Evolutionary conservation across 2,888 invertebrate genomes (phyloP), one percentile per base, ranked within the genome.

Genomic region (Poecilobothrus nobilitatus): DNA sequence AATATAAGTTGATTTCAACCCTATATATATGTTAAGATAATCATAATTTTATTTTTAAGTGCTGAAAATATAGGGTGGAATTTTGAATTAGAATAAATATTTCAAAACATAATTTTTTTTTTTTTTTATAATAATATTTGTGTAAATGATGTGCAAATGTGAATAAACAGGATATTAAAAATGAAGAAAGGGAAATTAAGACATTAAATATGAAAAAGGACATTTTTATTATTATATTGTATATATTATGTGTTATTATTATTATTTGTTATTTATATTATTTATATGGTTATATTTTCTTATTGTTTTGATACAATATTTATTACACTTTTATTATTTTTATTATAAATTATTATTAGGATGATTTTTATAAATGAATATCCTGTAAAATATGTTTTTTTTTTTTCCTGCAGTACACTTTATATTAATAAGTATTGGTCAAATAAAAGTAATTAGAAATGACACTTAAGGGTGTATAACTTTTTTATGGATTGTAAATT

Each of bases 381-480:
- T 41, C 41, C 41, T 41, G 53, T 15, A 4, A 53, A 53, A 53
- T 15, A 41, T 27, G 27, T 27, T 27, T 27, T 27, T 27, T 27
- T 27, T 27, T 27, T 27, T 27, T 27, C 27, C 27, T 27, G 27
- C 3, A 4, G 5, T 27, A 41, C 41, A 15, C 41, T 15, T 2
- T 9, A 9, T 41, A 9, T 41, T 6, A 6, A 3, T 6, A 41
- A 8, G 2, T 6, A 6, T 12, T 53, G 53, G 53, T 53, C 53
- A 53, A 15, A 53, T 53, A 53, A 53, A 53, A 53, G 53, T 53
- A 53, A 53, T 53, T 53, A n/a, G 53, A 53, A 53, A 53, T 53
- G 18, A 18, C 6, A 53, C 18, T 53, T 53, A 53, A 53, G 53
- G 53, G 53, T 53, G n/a, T 53, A 53, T 4, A 12, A 44, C 3